These are phyloP conservation scores for Drosophila eugracilis DNA, from an alignment of 1,140 invertebrate genomes.

Conservation along the genomic window DNA sequence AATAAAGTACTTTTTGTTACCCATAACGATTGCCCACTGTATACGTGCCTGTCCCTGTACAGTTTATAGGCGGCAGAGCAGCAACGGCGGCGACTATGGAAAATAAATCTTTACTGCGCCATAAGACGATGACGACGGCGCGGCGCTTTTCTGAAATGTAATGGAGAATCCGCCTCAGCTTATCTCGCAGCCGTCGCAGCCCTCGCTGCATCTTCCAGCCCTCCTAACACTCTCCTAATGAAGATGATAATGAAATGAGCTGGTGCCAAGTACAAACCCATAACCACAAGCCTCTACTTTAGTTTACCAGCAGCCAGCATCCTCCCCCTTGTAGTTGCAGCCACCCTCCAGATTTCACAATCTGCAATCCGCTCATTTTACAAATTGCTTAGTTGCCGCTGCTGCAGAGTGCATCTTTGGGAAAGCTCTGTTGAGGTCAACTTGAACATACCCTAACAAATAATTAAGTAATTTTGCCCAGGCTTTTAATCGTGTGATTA, in stretches of 20 bases:
- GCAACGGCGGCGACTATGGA: slow-evolving; percentile 52
- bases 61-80: slow-evolving; percentile 49
- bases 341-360: slow-evolving; percentile 44
- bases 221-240: slow-evolving; percentile 55
- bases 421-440: slow-evolving; percentile 33
- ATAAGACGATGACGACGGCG: slow-evolving; percentile 60
- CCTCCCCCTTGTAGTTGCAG: background rate
- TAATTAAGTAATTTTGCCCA: slow-evolving; percentile 23
- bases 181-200: slow-evolving; percentile 43
- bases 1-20: too few relatives aligned
- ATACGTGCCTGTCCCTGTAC: slow-evolving; percentile 19
- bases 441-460: slow-evolving; percentile 51
- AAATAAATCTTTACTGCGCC: slow-evolving; percentile 83
- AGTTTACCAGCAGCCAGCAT: slow-evolving; percentile 23
- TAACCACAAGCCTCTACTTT: slow-evolving; percentile 55
- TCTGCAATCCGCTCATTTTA: slow-evolving; percentile 53
- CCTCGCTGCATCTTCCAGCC: background rate
- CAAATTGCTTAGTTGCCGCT: slow-evolving; percentile 56
- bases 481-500: slow-evolving; percentile 13
- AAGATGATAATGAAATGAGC: slow-evolving; percentile 78
- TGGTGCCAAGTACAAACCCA: slow-evolving; percentile 51
- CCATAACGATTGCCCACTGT: slow-evolving; percentile 1
- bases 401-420: slow-evolving; percentile 43
- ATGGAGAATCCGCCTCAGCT: slow-evolving; percentile 69
- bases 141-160: slow-evolving; percentile 44